These are phyloP conservation scores for Melitaea cinxia DNA, from an alignment of 1,140 invertebrate genomes.

Conservation along the genomic window DNA sequence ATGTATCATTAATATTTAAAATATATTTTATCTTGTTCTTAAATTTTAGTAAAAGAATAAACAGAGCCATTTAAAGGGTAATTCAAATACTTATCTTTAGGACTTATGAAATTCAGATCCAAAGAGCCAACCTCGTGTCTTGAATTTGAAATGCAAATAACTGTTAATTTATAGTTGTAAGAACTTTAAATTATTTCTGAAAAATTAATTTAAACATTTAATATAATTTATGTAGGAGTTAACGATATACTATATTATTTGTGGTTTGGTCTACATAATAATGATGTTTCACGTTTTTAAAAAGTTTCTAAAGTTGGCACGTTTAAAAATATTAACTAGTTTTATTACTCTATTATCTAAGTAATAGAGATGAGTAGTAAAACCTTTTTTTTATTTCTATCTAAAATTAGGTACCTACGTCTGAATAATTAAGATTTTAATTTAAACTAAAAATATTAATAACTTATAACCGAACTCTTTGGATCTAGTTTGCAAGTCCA, in stretches of 20 bases:
- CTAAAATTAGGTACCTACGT: too few species aligned
- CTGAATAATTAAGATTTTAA: constrained; percentile 7
- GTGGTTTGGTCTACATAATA: too few species aligned
- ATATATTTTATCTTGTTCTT: not conserved
- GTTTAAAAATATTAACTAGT: too few species aligned
- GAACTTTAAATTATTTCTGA: not conserved
- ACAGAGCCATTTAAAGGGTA: not conserved
- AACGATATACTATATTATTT: too few species aligned
- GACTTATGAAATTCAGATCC: not conserved
- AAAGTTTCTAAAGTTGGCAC: too few species aligned
- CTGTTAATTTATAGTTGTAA: not conserved
- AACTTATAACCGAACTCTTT: not conserved
- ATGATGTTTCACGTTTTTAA: too few species aligned
- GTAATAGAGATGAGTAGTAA: too few species aligned
- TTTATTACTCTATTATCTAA: too few species aligned
- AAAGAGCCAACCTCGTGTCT: not conserved
- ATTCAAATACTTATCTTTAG: constrained; percentile 10
- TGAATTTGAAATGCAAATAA: not conserved
- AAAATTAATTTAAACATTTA: not conserved
- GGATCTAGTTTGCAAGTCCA: not conserved
- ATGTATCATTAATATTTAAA: not conserved
- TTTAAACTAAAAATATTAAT: constrained; percentile 18
- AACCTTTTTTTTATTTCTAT: too few species aligned
- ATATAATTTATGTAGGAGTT: not conserved
- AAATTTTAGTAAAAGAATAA: not conserved